Conservation (phyloP, 2,113 vertebrate genomes). For the Sterrhoptilus dennistouni region DNA sequence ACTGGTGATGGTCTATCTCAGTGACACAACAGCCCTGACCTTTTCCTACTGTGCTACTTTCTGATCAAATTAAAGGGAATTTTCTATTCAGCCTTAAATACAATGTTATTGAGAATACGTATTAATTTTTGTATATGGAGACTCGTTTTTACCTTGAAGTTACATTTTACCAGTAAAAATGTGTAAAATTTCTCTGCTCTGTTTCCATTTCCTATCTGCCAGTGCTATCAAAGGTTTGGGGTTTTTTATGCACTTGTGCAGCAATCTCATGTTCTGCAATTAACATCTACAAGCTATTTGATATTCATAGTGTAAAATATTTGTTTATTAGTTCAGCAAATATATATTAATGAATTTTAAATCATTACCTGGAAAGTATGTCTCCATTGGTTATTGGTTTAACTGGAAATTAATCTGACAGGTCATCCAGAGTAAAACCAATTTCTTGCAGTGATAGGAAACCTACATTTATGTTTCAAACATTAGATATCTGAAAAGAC, state of each 20-base stretch:
- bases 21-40: too few relatives aligned
- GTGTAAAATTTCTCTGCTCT: neutral
- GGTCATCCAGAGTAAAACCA: neutral
- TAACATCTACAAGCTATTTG: neutral
- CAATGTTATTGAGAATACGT: fast-evolving
- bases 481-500: neutral
- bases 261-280: neutral
- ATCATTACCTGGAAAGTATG: neutral
- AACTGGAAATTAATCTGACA: neutral
- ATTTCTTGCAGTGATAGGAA: neutral
- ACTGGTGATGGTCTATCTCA: neutral
- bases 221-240: fast-evolving
- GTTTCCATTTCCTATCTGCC: neutral
- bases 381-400: constrained; percentile 17
- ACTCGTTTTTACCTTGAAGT: neutral
- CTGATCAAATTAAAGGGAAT: neutral
- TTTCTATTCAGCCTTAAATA: neutral
- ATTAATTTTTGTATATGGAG: neutral
- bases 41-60: neutral
- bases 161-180: neutral
- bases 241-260: neutral
- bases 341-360: neutral
- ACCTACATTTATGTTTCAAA: neutral
- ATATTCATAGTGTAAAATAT: neutral
- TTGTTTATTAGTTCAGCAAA: constrained; percentile 17